phyloP scores from a whole-genome alignment of 1,140 invertebrate species.

The Scaptomyza pallida region DNA sequence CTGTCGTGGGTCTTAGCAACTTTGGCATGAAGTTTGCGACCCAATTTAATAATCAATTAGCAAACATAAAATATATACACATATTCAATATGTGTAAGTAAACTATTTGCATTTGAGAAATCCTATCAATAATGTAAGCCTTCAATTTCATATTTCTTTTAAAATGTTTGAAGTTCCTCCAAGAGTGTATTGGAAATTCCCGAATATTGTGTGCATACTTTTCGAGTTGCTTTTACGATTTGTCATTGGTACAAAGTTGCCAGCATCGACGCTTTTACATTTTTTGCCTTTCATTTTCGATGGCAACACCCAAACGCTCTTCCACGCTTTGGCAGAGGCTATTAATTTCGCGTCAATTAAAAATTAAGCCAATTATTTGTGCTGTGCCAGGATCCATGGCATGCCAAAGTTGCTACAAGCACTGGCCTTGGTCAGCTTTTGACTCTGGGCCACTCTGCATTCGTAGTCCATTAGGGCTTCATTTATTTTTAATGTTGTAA shows the following conservation, averaged over 20 bases:
- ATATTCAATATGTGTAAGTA: no score
- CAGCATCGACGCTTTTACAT: constrained; percentile 12
- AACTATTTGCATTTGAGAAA: no score
- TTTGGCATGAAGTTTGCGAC: constrained; percentile 15
- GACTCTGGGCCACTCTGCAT: constrained; percentile 33
- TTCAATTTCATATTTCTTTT: no score
- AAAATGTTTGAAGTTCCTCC: not conserved
- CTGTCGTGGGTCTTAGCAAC: constrained; percentile 9
- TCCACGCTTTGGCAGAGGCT: constrained; percentile 57
- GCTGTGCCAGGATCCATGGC: constrained; percentile 42
- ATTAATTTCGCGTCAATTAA: constrained; percentile 82
- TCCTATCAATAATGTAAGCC: no score
- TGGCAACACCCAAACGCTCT: constrained; percentile 20
- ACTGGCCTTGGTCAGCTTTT: constrained; percentile 44
- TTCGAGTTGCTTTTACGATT: constrained; percentile 25
- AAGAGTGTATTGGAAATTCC: not conserved
- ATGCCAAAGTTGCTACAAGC: constrained; percentile 38
- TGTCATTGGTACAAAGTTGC: constrained; percentile 23
- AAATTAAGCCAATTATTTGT: constrained; percentile 82
- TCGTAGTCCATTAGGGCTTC: constrained; percentile 80
- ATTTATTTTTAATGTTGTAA: constrained; percentile 82
- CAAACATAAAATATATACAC: no score
- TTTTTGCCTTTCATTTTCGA: constrained; percentile 56
- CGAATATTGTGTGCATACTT: constrained; percentile 6
- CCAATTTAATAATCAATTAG: constrained; percentile 1